Evolutionary conservation across 2,113 vertebrate genomes (phyloP), one percentile per base, ranked within the genome.

Genomic region (Octodon degus): DNA sequence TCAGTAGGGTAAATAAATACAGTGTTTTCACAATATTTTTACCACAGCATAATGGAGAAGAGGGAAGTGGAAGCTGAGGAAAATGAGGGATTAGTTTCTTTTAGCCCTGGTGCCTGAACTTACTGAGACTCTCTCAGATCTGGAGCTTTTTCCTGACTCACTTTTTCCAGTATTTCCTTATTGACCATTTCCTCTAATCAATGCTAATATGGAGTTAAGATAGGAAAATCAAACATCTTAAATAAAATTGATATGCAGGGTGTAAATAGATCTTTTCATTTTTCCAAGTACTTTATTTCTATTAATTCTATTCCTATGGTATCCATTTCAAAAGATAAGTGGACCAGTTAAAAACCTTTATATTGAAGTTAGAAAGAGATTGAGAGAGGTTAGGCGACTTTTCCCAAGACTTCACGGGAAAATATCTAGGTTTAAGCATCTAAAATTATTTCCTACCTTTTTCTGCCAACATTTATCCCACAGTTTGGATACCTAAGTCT

Each of bases 11-110:
- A 90, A 87, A 77, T 32, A 32, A 92, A 37, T 22, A 80, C 14
- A 55, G 14, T 79, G 67, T 97, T 87, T 83, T 91, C 76, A 55
- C 76, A 47, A 20, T 86, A 72, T 97, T 90, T 83, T 93, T 70
- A 47, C 76, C 58, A 87, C 22, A 67, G n/a, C 37, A 77, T 53
- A 89, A 55, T 79, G 22, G 72, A 74, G 50, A 88, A 85, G 67
- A 77, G 9, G 30, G 14, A 67, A 53, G 5, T 81, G 43, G 34
- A 74, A 91, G 12, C 14, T 32, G 22, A 14, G 17, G 19, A 34
- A 34, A 22, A 19, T 34, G 24, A 65, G 12, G 34, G 65, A 22
- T 37, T 60, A 43, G 32, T 32, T 81, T 68, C 22, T 90, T 40
- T 70, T 34, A 76, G 72, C 85, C 16, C 53, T 67, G 17, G 17